Conservation (phyloP, 2,888 invertebrate genomes). For the Crioceris asparagi region DNA sequence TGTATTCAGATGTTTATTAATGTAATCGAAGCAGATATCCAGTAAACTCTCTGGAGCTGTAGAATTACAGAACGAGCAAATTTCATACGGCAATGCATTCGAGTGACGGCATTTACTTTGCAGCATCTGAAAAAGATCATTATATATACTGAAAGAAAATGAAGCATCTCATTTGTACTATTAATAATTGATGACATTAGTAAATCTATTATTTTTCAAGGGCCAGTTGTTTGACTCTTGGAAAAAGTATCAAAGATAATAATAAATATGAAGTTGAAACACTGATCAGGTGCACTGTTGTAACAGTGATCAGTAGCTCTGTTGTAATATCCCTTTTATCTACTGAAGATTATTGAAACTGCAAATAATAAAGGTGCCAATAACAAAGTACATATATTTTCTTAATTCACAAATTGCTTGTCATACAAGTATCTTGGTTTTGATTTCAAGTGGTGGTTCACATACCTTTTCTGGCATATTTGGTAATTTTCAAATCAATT, state of each 20-base stretch:
- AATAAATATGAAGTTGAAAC: slow-evolving; percentile 2
- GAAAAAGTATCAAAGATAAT: slow-evolving; percentile 2
- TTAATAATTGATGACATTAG: neutral
- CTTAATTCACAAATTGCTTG: no score
- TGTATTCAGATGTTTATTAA: slow-evolving; percentile 52
- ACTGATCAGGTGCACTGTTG: no score
- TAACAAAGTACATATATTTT: no score
- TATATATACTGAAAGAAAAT: neutral
- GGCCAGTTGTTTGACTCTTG: slow-evolving; percentile 9
- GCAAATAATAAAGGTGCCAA: no score
- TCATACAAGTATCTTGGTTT: no score
- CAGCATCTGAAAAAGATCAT: slow-evolving; percentile 19
- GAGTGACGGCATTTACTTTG: slow-evolving; percentile 33
- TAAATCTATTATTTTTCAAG: slow-evolving; percentile 6
- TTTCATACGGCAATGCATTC: slow-evolving; percentile 32
- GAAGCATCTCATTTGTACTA: slow-evolving; percentile 1
- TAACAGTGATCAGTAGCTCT: no score
- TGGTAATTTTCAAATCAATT: no score
- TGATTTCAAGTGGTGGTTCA: no score
- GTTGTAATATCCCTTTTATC: no score
- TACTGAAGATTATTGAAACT: no score
- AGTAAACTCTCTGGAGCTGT: slow-evolving; percentile 49
- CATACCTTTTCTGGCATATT: no score
- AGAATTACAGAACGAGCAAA: slow-evolving; percentile 36
- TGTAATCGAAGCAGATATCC: slow-evolving; percentile 51